Percentiles rank a stretch among this genome's conserved stretches.
Conservation (phyloP, 2,113 vertebrate species). For the Urocynchramus pylzowi region DNA sequence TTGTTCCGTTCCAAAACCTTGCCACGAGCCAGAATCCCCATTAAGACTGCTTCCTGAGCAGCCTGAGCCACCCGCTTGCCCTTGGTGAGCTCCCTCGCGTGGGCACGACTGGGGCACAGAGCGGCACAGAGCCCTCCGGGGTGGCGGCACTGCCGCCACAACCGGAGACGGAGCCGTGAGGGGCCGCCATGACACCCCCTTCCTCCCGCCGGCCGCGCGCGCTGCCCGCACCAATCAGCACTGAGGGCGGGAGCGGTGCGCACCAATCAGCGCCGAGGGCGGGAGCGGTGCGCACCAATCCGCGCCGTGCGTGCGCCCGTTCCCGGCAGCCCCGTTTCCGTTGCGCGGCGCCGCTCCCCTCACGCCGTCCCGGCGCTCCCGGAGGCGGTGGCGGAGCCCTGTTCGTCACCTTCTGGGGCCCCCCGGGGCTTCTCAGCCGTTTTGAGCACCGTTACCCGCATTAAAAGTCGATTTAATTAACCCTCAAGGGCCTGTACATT, state of each 20-base stretch:
- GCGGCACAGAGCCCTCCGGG: rapidly evolving
- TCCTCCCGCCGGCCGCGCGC: not conserved
- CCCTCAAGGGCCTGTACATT: too few species aligned
- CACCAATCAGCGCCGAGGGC: not conserved
- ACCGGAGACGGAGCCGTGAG: rapidly evolving
- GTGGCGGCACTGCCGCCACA: too few species aligned
- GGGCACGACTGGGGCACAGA: rapidly evolving
- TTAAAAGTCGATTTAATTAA: not conserved
- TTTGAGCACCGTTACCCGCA: rapidly evolving
- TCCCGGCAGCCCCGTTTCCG: not conserved
- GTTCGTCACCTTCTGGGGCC: rapidly evolving
- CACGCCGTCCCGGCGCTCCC: too few species aligned
- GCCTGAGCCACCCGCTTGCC: not conserved
- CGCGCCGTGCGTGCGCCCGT: rapidly evolving
- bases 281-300: not conserved
- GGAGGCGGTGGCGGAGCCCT: rapidly evolving
- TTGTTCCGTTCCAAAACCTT: rapidly evolving
- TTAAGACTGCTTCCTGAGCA: too few species aligned
- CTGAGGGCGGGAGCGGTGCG: rapidly evolving
- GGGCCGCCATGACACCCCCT: not conserved
- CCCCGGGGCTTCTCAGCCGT: too few species aligned
- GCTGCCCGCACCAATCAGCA: not conserved
- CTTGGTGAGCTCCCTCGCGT: rapidly evolving
- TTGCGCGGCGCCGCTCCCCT: rapidly evolving
- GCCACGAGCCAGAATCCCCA: not conserved